phyloP scores from a whole-genome alignment of 2,113 vertebrate species.

The Trogon surrucura region DNA sequence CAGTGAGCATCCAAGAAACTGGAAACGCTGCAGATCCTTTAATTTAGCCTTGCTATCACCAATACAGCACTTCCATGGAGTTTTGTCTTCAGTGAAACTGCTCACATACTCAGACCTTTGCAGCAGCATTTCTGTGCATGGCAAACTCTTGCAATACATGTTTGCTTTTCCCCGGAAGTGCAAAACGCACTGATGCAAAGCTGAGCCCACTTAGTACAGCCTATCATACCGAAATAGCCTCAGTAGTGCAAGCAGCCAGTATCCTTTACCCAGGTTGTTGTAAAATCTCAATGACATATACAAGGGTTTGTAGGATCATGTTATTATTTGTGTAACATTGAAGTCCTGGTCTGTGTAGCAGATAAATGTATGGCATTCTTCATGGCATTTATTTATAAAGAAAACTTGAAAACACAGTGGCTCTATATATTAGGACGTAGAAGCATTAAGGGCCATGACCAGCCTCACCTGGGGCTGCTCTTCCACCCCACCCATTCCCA shows the following conservation, averaged over 20 bases:
- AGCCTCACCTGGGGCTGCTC: neutral
- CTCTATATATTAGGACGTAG: neutral
- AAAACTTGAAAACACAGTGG: neutral
- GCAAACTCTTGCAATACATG: neutral
- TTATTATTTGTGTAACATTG: neutral
- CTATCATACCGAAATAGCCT: constrained; percentile 47
- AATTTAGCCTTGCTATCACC: neutral
- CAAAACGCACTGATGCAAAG: constrained; percentile 48
- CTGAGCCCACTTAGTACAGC: constrained; percentile 45
- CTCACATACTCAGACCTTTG: neutral
- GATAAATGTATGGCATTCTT: neutral
- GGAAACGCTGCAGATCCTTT: neutral
- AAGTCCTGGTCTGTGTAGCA: neutral
- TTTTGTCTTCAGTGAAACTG: neutral
- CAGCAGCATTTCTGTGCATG: neutral
- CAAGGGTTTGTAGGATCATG: constrained; percentile 19
- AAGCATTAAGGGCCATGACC: neutral
- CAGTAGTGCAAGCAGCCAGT: constrained; percentile 36
- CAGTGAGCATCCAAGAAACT: neutral
- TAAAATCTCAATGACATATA: constrained; percentile 28
- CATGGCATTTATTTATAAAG: neutral
- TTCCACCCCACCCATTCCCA: neutral
- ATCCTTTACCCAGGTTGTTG: constrained; percentile 38
- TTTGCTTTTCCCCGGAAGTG: constrained; percentile 17
- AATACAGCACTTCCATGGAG: neutral